Evolutionary conservation across 2,113 vertebrate genomes (phyloP).

Genomic region (Hemibagrus wyckioides): DNA sequence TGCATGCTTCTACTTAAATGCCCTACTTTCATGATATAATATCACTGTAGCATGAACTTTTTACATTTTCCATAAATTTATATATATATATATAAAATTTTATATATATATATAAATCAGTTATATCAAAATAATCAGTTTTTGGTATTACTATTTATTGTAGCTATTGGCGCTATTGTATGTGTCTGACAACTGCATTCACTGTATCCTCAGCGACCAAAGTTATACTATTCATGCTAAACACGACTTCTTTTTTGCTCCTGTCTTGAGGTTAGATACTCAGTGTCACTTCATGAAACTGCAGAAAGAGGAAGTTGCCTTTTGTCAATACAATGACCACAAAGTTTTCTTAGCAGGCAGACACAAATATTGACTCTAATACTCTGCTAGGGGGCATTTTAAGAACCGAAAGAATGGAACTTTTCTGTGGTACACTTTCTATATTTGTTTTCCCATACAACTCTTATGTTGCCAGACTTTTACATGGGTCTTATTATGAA

Average conservation of each 20-base stretch:
- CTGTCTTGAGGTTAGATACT: background rate
- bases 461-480: background rate
- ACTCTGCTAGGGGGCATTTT: background rate
- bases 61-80: no score
- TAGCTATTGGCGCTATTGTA: no score
- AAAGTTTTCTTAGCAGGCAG: background rate
- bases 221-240: background rate
- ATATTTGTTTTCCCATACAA: background rate
- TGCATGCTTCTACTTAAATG: no score
- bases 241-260: background rate
- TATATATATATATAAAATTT: no score
- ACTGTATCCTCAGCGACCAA: background rate
- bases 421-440: background rate
- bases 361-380: background rate
- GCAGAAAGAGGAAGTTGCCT: constrained; percentile 35
- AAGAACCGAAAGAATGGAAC: background rate
- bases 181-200: no score
- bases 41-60: no score
- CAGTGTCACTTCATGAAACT: constrained; percentile 41
- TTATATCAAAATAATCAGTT: no score
- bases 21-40: no score
- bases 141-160: no score
- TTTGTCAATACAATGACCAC: background rate
- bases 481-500: background rate
- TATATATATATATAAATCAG: no score